A percentile compares a stretch with the other conserved stretches of the same genome.
phyloP scores from a whole-genome alignment of 1,140 invertebrate species.

The Drosophila carrolli region DNA sequence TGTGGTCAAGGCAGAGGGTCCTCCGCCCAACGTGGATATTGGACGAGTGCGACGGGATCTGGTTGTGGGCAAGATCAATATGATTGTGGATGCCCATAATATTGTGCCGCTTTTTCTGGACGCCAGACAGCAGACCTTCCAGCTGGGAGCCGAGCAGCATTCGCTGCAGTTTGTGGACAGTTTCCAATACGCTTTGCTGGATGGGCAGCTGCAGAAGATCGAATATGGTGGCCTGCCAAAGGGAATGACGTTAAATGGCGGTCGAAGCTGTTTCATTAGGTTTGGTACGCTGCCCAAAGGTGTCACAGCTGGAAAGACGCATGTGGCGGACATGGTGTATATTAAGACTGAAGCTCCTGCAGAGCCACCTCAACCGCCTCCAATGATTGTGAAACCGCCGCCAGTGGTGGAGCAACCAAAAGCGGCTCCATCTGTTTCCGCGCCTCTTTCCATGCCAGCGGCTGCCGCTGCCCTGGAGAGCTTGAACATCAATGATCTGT shows the following conservation, averaged over 20 bases:
- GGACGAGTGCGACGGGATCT: slow-evolving; percentile 90
- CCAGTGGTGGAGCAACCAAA: slow-evolving; percentile 18
- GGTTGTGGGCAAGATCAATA: slow-evolving; percentile 92
- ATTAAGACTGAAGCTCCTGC: slow-evolving; percentile 83
- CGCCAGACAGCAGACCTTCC: slow-evolving; percentile 92
- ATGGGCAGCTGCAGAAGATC: slow-evolving; percentile 92
- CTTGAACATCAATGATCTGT: slow-evolving; percentile 92
- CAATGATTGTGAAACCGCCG: slow-evolving; percentile 38
- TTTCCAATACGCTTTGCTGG: slow-evolving; percentile 91
- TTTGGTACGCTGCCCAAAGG: slow-evolving; percentile 92
- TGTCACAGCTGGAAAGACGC: slow-evolving; percentile 88
- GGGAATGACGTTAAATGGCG: slow-evolving; percentile 91
- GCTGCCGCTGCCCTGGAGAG: slow-evolving; percentile 74
- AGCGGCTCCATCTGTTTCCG: slow-evolving; percentile 9
- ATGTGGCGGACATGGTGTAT: slow-evolving; percentile 89
- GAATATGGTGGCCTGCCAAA: slow-evolving; percentile 97
- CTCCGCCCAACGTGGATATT: slow-evolving; percentile 93
- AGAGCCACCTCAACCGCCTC: slow-evolving; percentile 61
- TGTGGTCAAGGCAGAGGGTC: slow-evolving; percentile 92
- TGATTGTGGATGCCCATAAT: slow-evolving; percentile 92
- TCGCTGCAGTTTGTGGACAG: slow-evolving; percentile 92
- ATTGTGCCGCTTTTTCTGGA: slow-evolving; percentile 94
- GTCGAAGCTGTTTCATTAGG: slow-evolving; percentile 92
- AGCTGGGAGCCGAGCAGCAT: slow-evolving; percentile 90
- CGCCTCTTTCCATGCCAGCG: slow-evolving; percentile 46